Evolutionary conservation across 1,140 invertebrate species (phyloP).

Genomic region (Pomacea maculata): DNA sequence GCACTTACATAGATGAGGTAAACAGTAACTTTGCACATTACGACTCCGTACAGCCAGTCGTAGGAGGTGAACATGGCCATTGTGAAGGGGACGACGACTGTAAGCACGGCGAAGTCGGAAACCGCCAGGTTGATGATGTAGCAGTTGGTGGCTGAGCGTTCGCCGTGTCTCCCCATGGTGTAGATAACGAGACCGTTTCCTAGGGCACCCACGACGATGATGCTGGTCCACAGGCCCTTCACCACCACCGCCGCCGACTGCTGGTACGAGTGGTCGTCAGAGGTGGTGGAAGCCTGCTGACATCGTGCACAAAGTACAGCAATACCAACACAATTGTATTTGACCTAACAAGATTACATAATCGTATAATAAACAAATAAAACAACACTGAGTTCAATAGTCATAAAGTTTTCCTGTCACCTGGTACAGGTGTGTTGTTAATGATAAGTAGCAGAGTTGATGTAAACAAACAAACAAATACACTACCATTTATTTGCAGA

Average conservation of each 20-base stretch:
- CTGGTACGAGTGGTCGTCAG: not conserved
- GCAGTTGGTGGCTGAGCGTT: conserved; percentile 87
- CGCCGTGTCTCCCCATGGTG: conserved; percentile 83
- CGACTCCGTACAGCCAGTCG: conserved; percentile 86
- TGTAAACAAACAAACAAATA: no score
- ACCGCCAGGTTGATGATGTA: conserved; percentile 86
- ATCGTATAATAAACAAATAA: not conserved
- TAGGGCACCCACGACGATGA: conserved; percentile 84
- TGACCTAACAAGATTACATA: not conserved
- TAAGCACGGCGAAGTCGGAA: conserved; percentile 92
- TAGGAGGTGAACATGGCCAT: conserved; percentile 61
- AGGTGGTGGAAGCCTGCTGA: not conserved
- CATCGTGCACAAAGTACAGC: not conserved
- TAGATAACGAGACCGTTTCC: conserved; percentile 88
- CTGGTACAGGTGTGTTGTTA: no score
- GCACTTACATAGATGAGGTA: conserved; percentile 75
- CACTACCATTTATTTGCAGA: no score
- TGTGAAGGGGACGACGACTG: conserved; percentile 87
- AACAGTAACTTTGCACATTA: conserved; percentile 89
- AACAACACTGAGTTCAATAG: no score
- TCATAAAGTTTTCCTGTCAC: no score
- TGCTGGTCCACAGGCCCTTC: conserved; percentile 85
- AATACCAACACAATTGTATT: not conserved
- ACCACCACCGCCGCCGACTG: conserved; percentile 68
- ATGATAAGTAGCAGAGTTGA: no score